A percentile compares a stretch with the other conserved stretches of the same genome.
These are phyloP conservation scores for Branchinecta lindahli DNA, from an alignment of 1,140 invertebrate genomes.

Conservation along the genomic window DNA sequence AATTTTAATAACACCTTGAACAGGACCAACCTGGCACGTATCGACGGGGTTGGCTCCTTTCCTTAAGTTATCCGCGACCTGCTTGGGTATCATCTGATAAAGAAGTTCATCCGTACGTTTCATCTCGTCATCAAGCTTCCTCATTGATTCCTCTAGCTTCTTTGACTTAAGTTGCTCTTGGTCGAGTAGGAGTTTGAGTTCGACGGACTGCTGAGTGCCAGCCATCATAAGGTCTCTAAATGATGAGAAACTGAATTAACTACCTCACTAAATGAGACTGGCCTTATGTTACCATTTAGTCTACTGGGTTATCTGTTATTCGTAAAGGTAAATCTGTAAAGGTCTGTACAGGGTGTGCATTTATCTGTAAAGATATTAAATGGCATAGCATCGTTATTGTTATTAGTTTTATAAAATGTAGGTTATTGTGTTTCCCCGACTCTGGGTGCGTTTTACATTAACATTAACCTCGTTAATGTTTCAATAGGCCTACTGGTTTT, in stretches of 20 bases:
- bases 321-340: too few species aligned
- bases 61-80: slow-evolving; percentile 77
- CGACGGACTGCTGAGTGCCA: slow-evolving; percentile 91
- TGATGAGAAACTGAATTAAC: slow-evolving; percentile 17
- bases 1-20: slow-evolving; percentile 17
- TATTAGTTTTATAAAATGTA: too few species aligned
- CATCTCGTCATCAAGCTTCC: slow-evolving; percentile 89
- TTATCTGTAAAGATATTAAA: too few species aligned
- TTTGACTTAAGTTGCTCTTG: slow-evolving; percentile 94
- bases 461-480: too few species aligned
- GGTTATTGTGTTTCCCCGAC: too few species aligned
- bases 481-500: too few species aligned
- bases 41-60: slow-evolving; percentile 84
- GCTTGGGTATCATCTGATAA: slow-evolving; percentile 97
- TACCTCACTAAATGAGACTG: too few species aligned
- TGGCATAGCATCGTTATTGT: too few species aligned
- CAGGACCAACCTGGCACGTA: slow-evolving; percentile 67
- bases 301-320: too few species aligned
- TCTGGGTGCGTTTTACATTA: too few species aligned
- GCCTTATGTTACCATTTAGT: too few species aligned
- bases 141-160: slow-evolving; percentile 89
- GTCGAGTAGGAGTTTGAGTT: slow-evolving; percentile 83
- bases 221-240: slow-evolving; percentile 81
- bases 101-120: slow-evolving; percentile 81
- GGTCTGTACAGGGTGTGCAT: too few species aligned